phyloP scores from a whole-genome alignment of 2,888 invertebrate genomes.

The Phengaris arion region DNA sequence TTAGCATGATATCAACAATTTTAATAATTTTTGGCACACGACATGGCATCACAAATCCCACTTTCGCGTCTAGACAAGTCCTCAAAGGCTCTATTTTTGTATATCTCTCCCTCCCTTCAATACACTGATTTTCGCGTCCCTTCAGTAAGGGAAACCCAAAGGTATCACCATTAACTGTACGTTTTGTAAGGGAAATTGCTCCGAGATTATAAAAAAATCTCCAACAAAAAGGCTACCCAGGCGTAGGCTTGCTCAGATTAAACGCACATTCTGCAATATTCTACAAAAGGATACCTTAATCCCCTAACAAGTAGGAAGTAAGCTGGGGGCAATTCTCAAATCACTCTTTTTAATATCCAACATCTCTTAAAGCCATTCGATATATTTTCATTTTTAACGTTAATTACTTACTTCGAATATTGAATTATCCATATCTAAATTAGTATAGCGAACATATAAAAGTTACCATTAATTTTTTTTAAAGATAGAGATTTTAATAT shows the following conservation, averaged over 20 bases:
- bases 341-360: slow-evolving; percentile 44
- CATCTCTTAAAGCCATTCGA: background rate
- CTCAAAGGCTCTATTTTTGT: slow-evolving; percentile 5
- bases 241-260: slow-evolving; percentile 67
- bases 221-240: slow-evolving; percentile 63
- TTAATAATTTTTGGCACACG: background rate
- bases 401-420: too few species aligned
- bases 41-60: background rate
- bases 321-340: slow-evolving; percentile 58
- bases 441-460: background rate
- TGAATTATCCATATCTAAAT: background rate
- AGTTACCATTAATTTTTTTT: background rate
- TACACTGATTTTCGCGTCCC: background rate
- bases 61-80: slow-evolving; percentile 8
- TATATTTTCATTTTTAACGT: background rate
- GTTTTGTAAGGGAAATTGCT: slow-evolving; percentile 54
- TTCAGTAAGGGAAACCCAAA: slow-evolving; percentile 12
- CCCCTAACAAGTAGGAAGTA: slow-evolving; percentile 71
- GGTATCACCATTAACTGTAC: slow-evolving; percentile 16
- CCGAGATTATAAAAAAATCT: slow-evolving; percentile 58
- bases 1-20: background rate
- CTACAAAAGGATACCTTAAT: slow-evolving; percentile 78
- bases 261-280: slow-evolving; percentile 76
- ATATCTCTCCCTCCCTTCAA: background rate
- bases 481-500: background rate